A percentile compares a stretch with the other conserved stretches of the same genome.
Conservation (phyloP, 2,797 vertebrate species). For the Lindbergichthys nudifrons region DNA sequence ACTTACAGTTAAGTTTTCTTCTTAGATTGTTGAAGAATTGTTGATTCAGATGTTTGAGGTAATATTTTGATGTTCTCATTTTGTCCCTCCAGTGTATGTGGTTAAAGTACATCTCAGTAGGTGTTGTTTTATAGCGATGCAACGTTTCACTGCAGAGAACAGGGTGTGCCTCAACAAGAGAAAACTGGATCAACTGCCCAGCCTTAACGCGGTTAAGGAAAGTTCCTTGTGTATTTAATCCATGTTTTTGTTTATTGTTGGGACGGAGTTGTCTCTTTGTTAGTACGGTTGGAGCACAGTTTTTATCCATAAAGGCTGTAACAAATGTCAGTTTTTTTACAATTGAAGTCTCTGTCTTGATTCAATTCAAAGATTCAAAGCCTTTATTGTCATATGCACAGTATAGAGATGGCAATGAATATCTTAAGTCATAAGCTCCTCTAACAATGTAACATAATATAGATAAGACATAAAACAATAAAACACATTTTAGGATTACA, state of each 20-base stretch:
- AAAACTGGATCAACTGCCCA: conserved; percentile 12
- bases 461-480: too few species aligned
- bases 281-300: conserved; percentile 1
- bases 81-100: not conserved
- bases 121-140: not conserved
- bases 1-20: not conserved
- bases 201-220: not conserved
- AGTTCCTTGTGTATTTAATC: conserved; percentile 12
- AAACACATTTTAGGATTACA: too few species aligned
- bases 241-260: conserved; percentile 13
- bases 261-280: not conserved
- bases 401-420: too few species aligned
- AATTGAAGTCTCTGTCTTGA: too few species aligned
- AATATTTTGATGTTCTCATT: not conserved
- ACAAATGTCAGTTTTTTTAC: too few species aligned
- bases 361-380: too few species aligned
- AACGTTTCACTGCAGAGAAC: not conserved
- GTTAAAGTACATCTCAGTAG: not conserved
- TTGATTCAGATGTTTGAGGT: not conserved
- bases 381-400: too few species aligned
- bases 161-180: conserved; percentile 45
- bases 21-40: not conserved
- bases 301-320: not conserved
- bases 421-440: too few species aligned
- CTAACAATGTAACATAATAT: too few species aligned